Percentiles rank a stretch among this genome's conserved stretches.
phyloP scores from a whole-genome alignment of 2,113 vertebrate genomes.

The Apteryx mantelli region DNA sequence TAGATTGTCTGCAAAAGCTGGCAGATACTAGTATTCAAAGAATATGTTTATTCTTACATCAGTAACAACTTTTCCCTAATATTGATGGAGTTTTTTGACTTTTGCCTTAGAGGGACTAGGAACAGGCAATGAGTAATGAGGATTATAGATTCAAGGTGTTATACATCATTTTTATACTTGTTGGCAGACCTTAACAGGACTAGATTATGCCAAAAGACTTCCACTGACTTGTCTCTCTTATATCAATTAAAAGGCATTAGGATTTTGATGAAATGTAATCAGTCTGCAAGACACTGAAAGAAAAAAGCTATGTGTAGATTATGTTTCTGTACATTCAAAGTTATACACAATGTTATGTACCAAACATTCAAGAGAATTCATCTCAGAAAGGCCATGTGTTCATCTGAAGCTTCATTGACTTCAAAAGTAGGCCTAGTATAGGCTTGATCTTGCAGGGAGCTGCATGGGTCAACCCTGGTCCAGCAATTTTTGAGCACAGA shows the following conservation, averaged over 20 bases:
- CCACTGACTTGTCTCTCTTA: background rate
- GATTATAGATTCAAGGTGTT: background rate
- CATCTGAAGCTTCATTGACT: background rate
- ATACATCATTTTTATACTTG: background rate
- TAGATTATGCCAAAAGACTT: background rate
- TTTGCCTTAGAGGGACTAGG: background rate
- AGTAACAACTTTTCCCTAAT: background rate
- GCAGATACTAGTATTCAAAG: background rate
- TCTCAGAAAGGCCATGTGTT: background rate
- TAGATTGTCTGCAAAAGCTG: background rate
- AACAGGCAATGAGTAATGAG: background rate
- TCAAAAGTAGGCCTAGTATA: background rate
- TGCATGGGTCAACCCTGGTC: background rate
- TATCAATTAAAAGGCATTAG: background rate
- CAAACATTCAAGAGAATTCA: background rate
- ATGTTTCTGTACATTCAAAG: background rate
- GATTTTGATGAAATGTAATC: background rate
- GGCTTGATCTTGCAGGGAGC: background rate
- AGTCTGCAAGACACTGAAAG: background rate
- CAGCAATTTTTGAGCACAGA: background rate
- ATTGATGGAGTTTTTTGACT: background rate
- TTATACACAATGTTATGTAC: background rate
- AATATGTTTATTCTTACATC: background rate
- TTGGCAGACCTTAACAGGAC: background rate
- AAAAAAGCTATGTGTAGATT: background rate